Evolutionary conservation across 1,140 invertebrate species (phyloP).

Genomic region (Thaumetopoea pityocampa): DNA sequence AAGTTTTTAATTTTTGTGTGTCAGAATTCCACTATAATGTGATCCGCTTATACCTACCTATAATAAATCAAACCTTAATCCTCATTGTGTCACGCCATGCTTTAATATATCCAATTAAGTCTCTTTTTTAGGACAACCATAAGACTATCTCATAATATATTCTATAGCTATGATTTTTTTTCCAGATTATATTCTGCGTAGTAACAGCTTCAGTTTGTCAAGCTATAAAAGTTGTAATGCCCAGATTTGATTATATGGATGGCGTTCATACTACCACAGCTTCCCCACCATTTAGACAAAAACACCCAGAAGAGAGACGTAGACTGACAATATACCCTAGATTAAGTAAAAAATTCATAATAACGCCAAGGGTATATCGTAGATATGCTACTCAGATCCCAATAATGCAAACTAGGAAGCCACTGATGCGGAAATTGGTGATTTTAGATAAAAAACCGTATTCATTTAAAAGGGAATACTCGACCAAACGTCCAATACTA

Average conservation of each 20-base stretch:
- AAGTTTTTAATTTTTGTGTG: no score
- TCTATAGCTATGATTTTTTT: background rate
- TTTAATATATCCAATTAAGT: no score
- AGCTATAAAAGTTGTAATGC: background rate
- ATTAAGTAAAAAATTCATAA: background rate
- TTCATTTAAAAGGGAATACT: no score
- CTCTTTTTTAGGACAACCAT: no score
- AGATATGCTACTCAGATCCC: background rate
- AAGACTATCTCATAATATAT: background rate
- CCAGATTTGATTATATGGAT: no score
- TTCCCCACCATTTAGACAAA: background rate
- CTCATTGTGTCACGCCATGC: no score
- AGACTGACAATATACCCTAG: background rate
- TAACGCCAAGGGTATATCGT: background rate
- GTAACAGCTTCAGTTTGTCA: background rate
- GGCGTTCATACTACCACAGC: background rate
- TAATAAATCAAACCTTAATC: no score
- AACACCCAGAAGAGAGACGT: conserved; percentile 3
- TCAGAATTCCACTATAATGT: no score
- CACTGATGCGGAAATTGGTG: background rate
- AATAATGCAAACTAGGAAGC: background rate
- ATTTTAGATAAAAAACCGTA: background rate
- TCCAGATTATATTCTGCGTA: conserved; percentile 1
- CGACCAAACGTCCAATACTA: no score
- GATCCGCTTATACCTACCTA: no score